Evolutionary conservation across 2,797 vertebrate species (phyloP), one percentile per base, ranked within the genome.

Genomic region (Lates japonicus): DNA sequence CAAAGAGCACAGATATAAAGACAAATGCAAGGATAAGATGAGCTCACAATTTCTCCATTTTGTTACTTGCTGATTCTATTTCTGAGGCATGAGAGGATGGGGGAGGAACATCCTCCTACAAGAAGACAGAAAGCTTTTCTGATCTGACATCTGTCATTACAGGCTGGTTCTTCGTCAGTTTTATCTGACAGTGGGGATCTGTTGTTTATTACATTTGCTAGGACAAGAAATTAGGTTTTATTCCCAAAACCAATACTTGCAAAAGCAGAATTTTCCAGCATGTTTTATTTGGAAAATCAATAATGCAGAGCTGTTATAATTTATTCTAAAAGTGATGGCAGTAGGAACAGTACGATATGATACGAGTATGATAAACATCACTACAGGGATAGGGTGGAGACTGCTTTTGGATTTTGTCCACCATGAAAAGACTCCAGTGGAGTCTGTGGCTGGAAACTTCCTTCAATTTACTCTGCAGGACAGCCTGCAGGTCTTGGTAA

Each of bases 121-220:
- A 2, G 6, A n/a, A 16, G 29, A 52, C 62, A 48, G 42, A 75
- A 70, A 55, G 55, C 71, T 67, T 70, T 63, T 78, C 57, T 81
- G 44, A 67, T 71, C 22, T 29, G 67, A 80, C 74, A 60, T 71
- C 61, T 67, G 65, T 86, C 65, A 81, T 73, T 60, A 46, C 74
- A 79, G 61, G 52, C 73, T 68, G 55, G 3, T 54, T 69, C 51
- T 72, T 49, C 25, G 59, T 71, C 33, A 59, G 9, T 70, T 59
- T 60, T 44, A 69, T 42, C 52, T 6, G 70, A 64, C 70, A 51
- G 76, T 29, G 0, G 46, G 37, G 58, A 80, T 54, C 62, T 62
- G 64, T 54, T 64, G 52, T 80, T 87, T 60, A 58, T 80, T 67
- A 70, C 42, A 37, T 13, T 49, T 63, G 49, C 66, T 59, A n/a